Evolutionary conservation across 1,140 invertebrate genomes (phyloP).

Genomic region (Maniola jurtina): DNA sequence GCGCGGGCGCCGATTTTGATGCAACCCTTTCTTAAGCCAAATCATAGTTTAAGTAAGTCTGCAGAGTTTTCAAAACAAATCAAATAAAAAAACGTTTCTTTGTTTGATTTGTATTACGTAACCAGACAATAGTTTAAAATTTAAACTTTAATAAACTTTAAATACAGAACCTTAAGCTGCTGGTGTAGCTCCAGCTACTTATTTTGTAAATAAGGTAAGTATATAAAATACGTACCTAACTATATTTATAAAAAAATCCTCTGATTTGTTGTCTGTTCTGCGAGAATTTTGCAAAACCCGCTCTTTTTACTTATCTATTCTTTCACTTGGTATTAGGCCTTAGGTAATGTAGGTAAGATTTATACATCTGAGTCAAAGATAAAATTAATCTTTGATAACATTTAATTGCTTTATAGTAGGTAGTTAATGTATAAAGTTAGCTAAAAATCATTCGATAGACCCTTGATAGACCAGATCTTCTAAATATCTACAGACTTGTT

Average conservation of each 20-base stretch:
- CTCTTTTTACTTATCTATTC: too few species aligned
- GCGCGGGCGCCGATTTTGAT: constrained; percentile 33
- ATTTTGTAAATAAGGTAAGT: too few species aligned
- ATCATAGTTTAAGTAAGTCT: background rate
- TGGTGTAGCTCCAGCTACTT: too few species aligned
- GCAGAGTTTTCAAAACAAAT: background rate
- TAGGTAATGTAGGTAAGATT: too few species aligned
- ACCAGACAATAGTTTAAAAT: background rate
- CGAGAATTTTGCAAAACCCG: too few species aligned
- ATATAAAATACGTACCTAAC: too few species aligned
- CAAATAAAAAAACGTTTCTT: background rate
- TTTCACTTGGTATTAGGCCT: too few species aligned
- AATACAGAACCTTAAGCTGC: too few species aligned
- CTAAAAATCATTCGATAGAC: constrained; percentile 21
- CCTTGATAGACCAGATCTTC: constrained; percentile 19
- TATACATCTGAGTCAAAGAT: background rate
- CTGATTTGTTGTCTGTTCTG: too few species aligned
- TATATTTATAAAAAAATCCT: too few species aligned
- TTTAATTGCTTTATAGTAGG: constrained; percentile 5
- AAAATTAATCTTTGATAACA: background rate
- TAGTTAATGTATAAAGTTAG: background rate
- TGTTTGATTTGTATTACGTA: background rate
- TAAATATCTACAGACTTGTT: constrained; percentile 47
- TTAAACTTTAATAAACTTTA: background rate
- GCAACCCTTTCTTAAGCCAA: constrained; percentile 34